Evolutionary conservation across 1,140 invertebrate genomes (phyloP).

Genomic region (Chionoecetes opilio): DNA sequence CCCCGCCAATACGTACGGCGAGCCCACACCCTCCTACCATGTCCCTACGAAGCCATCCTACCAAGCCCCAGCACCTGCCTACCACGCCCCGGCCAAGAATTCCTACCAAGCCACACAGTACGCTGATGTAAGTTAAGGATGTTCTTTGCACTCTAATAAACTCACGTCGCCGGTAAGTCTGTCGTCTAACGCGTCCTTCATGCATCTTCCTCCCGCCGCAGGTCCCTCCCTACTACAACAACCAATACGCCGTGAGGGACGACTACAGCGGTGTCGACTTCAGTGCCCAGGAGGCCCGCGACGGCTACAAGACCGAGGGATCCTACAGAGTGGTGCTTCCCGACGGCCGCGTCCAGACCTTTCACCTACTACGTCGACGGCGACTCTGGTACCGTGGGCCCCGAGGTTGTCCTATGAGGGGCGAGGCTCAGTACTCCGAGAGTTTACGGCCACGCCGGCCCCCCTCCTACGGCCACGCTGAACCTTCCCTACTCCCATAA

Average conservation of each 20-base stretch:
- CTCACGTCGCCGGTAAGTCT: too few species aligned
- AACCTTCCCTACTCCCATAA: too few species aligned
- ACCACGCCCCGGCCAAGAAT: neutral
- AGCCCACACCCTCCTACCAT: neutral
- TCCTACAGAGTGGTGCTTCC: slow-evolving; percentile 45
- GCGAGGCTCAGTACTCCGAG: slow-evolving; percentile 25
- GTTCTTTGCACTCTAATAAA: too few species aligned
- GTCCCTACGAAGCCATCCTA: too few species aligned
- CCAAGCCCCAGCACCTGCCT: neutral
- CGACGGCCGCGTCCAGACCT: slow-evolving; percentile 22
- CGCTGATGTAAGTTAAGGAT: too few species aligned
- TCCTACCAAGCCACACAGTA: neutral
- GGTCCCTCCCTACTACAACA: slow-evolving; percentile 33
- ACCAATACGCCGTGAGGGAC: slow-evolving; percentile 36
- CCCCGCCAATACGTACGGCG: neutral
- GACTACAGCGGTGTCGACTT: slow-evolving; percentile 33
- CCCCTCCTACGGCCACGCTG: neutral
- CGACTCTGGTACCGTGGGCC: slow-evolving; percentile 25
- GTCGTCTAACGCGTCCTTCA: too few species aligned
- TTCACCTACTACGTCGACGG: neutral
- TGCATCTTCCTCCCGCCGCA: neutral
- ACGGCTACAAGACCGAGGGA: slow-evolving; percentile 37
- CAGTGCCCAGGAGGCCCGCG: neutral
- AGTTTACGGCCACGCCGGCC: neutral
- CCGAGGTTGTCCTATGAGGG: neutral